These are phyloP conservation scores for Agelaius phoeniceus DNA, from an alignment of 2,113 vertebrate genomes.

Conservation along the genomic window DNA sequence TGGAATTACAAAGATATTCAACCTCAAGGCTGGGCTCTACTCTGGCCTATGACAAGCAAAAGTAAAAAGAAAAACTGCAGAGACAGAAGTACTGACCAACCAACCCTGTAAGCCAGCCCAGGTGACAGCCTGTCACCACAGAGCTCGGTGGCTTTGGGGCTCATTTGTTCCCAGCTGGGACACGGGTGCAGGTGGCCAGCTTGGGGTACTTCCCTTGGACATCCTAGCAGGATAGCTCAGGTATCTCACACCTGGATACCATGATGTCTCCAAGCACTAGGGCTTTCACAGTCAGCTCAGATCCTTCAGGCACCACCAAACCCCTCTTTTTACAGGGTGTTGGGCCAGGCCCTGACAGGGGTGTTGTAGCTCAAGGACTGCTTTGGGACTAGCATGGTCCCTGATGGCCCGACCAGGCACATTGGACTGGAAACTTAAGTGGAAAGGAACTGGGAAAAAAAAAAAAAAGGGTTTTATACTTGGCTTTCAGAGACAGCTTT, in stretches of 20 bases:
- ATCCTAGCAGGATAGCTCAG: not conserved
- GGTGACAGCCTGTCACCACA: not conserved
- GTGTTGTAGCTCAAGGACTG: not conserved
- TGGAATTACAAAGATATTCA: conserved; percentile 23
- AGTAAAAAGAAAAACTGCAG: not conserved
- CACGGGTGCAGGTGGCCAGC: accelerated
- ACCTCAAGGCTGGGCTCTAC: not conserved
- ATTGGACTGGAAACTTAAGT: accelerated
- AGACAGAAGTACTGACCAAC: not conserved
- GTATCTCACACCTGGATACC: not conserved
- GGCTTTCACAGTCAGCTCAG: not conserved
- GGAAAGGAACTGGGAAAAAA: not conserved
- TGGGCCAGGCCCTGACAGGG: accelerated
- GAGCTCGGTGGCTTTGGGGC: not conserved
- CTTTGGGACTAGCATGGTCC: not conserved
- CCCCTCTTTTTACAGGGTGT: not conserved
- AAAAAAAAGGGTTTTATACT: not conserved
- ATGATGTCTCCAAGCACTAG: not conserved
- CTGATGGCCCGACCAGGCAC: not conserved
- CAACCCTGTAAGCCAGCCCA: not conserved
- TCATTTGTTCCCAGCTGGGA: not conserved
- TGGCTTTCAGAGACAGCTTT: not conserved
- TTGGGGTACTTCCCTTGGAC: accelerated
- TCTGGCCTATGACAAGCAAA: conserved; percentile 37
- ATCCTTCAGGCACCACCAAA: not conserved